phyloP scores from a whole-genome alignment of 2,797 vertebrate genomes.

The Cuniculus paca region DNA sequence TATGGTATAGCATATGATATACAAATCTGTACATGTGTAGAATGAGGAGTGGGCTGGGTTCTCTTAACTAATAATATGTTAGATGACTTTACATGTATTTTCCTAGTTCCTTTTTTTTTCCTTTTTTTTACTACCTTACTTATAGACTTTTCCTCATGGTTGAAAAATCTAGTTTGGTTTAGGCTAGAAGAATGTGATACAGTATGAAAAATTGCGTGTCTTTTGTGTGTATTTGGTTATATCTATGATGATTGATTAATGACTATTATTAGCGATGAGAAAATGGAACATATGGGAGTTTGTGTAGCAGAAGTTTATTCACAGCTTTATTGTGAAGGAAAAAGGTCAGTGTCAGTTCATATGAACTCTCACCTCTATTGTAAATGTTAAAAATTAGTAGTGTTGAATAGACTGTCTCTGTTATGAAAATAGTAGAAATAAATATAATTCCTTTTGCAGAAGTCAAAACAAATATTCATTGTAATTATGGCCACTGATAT shows the following conservation, averaged over 20 bases:
- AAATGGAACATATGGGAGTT: constrained; percentile 58
- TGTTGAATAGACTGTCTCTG: background rate
- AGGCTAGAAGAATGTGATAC: constrained; percentile 44
- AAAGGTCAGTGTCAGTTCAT: constrained; percentile 62
- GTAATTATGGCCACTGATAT: constrained; percentile 29
- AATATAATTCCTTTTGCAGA: constrained; percentile 57
- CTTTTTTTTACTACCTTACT: constrained; percentile 56
- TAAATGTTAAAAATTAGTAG: constrained; percentile 53
- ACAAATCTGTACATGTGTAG: background rate
- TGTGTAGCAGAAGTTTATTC: constrained; percentile 49
- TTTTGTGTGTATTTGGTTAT: constrained; percentile 52
- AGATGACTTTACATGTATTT: constrained; percentile 30
- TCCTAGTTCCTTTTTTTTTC: constrained; percentile 52
- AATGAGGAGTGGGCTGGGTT: background rate
- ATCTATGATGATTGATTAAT: constrained; percentile 56
- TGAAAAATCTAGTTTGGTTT: constrained; percentile 68
- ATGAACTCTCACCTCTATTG: constrained; percentile 48
- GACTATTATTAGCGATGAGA: constrained; percentile 46
- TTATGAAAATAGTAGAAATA: constrained; percentile 56
- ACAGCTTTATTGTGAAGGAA: constrained; percentile 53
- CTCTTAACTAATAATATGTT: constrained; percentile 29
- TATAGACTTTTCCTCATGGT: background rate
- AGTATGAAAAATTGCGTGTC: constrained; percentile 62
- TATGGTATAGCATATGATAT: background rate
- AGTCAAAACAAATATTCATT: constrained; percentile 57